Evolutionary conservation across 1,140 invertebrate genomes (phyloP).

Genomic region (Planococcus citri): DNA sequence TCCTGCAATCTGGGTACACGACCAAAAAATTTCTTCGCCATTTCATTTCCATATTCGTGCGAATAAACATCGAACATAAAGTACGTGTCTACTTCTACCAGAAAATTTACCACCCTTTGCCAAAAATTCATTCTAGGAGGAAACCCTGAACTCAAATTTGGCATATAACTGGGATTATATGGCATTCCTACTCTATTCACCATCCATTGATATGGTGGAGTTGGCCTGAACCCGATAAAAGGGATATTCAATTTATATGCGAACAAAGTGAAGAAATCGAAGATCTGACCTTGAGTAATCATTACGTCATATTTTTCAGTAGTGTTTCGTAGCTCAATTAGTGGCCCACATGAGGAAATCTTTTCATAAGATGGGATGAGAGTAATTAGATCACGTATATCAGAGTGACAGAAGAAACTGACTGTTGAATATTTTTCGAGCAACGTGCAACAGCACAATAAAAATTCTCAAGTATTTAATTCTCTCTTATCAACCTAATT

Average conservation of each 20-base stretch:
- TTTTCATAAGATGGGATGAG: background rate
- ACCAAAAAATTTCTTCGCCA: no score
- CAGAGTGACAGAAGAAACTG: no score
- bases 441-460: no score
- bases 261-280: conserved; percentile 26
- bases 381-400: no score
- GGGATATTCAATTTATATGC: conserved; percentile 34
- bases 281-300: conserved; percentile 22
- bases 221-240: conserved; percentile 42
- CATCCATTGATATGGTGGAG: conserved; percentile 44
- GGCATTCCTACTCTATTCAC: conserved; percentile 32
- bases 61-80: background rate
- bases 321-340: no score
- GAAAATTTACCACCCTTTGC: background rate
- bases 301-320: conserved; percentile 23
- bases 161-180: conserved; percentile 24
- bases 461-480: no score
- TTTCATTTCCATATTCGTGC: no score
- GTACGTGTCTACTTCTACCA: background rate
- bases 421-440: no score
- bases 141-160: conserved; percentile 9
- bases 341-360: background rate
- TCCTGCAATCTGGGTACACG: no score
- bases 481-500: no score
- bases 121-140: conserved; percentile 3